Base-by-base conservation (phyloP, 2,888 invertebrate species). In the Zygaena filipendulae region DNA sequence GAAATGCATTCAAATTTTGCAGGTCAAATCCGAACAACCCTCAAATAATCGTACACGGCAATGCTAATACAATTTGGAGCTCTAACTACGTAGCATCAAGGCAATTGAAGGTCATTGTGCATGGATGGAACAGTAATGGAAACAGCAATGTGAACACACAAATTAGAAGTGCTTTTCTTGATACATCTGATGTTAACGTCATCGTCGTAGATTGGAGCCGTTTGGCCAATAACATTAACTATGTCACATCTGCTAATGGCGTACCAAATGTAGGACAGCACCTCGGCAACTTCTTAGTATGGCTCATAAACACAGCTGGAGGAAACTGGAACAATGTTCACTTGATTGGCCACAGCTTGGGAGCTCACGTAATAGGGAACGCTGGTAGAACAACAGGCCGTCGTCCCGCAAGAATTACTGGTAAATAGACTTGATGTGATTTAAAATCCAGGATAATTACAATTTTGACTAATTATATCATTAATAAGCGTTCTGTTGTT, bases 261-360 rank as follows among this genome's bases (percentile, higher is more conserved):
- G 57, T 70, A 2, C 55, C 68, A n/a, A 25, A 36, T 20, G 55
- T 70, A 2, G 72, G 70, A 2, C 45, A 52, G 21, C 49, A 47
- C 24, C 46, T 72, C 1, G 71, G 62, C 3, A 52, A 59, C 38
- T 70, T 70, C 42, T 25, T 75, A 3, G 39, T 45, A 9, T 69
- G 63, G 62, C 54, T 74, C 11, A 47, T 62, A 30, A 52, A 49
- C 25, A 61, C 40, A 1, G 52, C 47, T 3, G 72, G 71, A 11
- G 64, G 63, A 4, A 57, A 61, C 40, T 67, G 62, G 59, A 56
- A 59, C 35, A 59, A 59, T 13, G 47, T 74, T 2, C 75, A 77
- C 35, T 40, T 75, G 13, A 51, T 72, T 13, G 75, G 75, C 12
- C 62, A 60, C 54, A 74, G 75, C 43, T 56, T 74, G 36, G 75